Conservation (phyloP, 2,888 invertebrate species). For the Fabriciana adippe region DNA sequence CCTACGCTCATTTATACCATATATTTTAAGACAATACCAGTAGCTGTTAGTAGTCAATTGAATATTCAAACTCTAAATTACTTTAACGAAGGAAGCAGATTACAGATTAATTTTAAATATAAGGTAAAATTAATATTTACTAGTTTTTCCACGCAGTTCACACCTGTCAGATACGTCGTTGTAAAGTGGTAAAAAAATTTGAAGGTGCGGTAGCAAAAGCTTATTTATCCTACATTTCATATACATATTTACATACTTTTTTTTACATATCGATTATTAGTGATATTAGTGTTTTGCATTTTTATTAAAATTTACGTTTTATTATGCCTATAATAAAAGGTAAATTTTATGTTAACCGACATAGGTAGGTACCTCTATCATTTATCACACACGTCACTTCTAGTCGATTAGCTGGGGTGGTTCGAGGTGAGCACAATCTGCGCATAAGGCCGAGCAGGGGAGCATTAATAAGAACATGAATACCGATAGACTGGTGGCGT, state of each 20-base stretch:
- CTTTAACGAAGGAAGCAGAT: not conserved
- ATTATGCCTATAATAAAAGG: not conserved
- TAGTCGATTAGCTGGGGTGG: constrained; percentile 67
- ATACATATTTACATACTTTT: too few species aligned
- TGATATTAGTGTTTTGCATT: not conserved
- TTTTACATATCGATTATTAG: not conserved
- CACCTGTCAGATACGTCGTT: too few species aligned
- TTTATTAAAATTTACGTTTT: not conserved
- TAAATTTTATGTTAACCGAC: not conserved
- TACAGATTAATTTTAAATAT: too few species aligned
- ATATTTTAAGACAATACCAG: constrained; percentile 5
- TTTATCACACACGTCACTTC: constrained; percentile 71
- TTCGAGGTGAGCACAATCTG: constrained; percentile 56
- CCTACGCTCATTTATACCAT: constrained; percentile 19
- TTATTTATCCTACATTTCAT: too few species aligned
- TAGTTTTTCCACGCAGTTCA: too few species aligned
- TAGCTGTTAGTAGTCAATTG: constrained; percentile 21
- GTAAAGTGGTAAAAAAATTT: too few species aligned
- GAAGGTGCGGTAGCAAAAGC: too few species aligned
- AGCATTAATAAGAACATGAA: constrained; percentile 77
- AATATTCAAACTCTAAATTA: constrained; percentile 14
- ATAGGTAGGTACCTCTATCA: constrained; percentile 51
- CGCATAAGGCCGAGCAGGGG: constrained; percentile 49
- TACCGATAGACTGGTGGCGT: constrained; percentile 41
- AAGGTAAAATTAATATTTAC: too few species aligned